Conservation (phyloP, 2,888 invertebrate genomes). For the Drosophila vallismaia region DNA sequence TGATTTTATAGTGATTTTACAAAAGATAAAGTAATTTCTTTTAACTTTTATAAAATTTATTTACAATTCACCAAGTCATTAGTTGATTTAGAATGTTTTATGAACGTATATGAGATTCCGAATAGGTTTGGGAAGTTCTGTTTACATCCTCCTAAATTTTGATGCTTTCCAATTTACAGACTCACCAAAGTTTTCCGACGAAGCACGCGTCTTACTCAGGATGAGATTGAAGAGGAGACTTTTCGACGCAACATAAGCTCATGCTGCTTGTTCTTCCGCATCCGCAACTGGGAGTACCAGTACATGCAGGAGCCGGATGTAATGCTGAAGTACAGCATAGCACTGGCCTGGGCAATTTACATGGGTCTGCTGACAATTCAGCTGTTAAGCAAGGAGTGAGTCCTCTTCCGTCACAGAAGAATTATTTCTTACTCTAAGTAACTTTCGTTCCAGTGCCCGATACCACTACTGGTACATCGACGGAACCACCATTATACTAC, state of each 20-base stretch:
- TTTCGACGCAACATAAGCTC: constrained; percentile 84
- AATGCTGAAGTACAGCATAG: constrained; percentile 92
- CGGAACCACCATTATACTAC: constrained; percentile 83
- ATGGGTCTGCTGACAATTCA: constrained; percentile 87
- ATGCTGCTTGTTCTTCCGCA: constrained; percentile 87
- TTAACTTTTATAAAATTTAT: not conserved
- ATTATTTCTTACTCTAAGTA: not conserved
- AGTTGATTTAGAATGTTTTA: too few relatives aligned
- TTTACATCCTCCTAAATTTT: too few relatives aligned
- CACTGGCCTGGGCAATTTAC: constrained; percentile 86
- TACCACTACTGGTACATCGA: constrained; percentile 84
- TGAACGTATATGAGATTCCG: too few relatives aligned
- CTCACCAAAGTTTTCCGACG: constrained; percentile 78
- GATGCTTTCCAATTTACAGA: constrained; percentile 45
- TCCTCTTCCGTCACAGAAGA: not conserved
- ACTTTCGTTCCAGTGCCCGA: constrained; percentile 27
- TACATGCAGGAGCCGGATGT: constrained; percentile 92
- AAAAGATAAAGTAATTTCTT: constrained; percentile 1
- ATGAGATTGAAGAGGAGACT: constrained; percentile 82
- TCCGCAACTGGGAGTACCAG: constrained; percentile 88
- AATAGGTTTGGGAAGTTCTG: too few relatives aligned
- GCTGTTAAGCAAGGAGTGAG: constrained; percentile 85
- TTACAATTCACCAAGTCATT: not conserved
- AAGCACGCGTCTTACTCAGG: constrained; percentile 80
- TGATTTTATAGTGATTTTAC: not conserved